A percentile compares a stretch with the other conserved stretches of the same genome.
Evolutionary conservation across 53 echinoderm and acorn worm genomes (phyloP).

Genomic region (Hippasteria phrygiana): DNA sequence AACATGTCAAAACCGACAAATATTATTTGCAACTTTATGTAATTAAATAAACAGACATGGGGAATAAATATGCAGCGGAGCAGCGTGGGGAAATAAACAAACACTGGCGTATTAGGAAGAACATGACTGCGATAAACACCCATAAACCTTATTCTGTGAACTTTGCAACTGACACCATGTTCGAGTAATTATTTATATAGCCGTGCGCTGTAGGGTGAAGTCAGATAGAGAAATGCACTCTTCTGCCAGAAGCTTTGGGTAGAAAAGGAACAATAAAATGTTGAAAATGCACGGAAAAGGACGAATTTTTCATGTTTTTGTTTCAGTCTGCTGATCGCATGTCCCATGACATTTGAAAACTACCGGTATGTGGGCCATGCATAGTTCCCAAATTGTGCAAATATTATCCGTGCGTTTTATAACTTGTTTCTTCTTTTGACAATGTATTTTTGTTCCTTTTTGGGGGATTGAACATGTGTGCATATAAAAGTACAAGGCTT

Average conservation of each 20-base stretch:
- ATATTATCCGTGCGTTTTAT: background rate
- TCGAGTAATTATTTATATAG: too few relatives aligned
- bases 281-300: too few relatives aligned
- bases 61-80: slow-evolving; percentile 27
- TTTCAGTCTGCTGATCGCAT: too few relatives aligned
- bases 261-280: too few relatives aligned
- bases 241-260: too few relatives aligned
- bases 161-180: background rate
- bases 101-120: slow-evolving; percentile 6
- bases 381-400: too few relatives aligned
- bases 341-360: too few relatives aligned
- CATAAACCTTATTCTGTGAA: background rate
- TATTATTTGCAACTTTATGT: slow-evolving; percentile 66
- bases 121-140: background rate
- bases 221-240: too few relatives aligned
- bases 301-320: too few relatives aligned
- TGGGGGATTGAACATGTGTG: slow-evolving; percentile 58
- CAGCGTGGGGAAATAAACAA: slow-evolving; percentile 52
- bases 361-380: too few relatives aligned
- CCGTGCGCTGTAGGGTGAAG: too few relatives aligned
- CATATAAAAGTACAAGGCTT: slow-evolving; percentile 42
- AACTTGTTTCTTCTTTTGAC: background rate
- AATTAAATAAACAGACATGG: slow-evolving; percentile 58
- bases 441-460: slow-evolving; percentile 29
- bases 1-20: slow-evolving; percentile 62